A percentile compares a stretch with the other conserved stretches of the same genome.
Conservation (phyloP, 2,888 invertebrate species). For the Homarus gammarus region DNA sequence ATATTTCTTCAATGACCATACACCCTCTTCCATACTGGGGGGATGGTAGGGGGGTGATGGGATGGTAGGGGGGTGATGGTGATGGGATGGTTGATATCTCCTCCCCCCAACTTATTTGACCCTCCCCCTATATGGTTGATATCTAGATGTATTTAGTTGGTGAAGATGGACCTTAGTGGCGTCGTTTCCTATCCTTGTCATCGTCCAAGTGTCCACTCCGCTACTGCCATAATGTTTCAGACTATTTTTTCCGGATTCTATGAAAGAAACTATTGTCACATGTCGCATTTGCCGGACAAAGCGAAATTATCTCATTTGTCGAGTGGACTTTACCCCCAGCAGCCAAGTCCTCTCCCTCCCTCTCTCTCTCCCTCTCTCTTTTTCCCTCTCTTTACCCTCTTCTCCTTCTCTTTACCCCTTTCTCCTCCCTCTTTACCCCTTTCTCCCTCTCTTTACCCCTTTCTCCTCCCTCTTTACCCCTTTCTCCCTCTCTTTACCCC, state of each 20-base stretch:
- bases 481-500: not conserved
- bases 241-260: slow-evolving; percentile 32
- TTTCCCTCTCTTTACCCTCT: not conserved
- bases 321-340: slow-evolving; percentile 26
- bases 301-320: slow-evolving; percentile 61
- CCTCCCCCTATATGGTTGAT: not conserved
- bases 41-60: too few relatives aligned
- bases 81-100: too few relatives aligned
- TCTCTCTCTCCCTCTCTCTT: not conserved
- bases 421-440: not conserved
- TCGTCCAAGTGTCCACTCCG: slow-evolving; percentile 49
- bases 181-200: not conserved
- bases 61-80: too few relatives aligned
- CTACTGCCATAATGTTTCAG: slow-evolving; percentile 46
- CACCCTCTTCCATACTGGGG: too few relatives aligned
- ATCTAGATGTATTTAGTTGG: not conserved
- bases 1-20: too few relatives aligned
- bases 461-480: not conserved
- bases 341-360: not conserved
- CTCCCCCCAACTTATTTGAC: too few relatives aligned
- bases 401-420: not conserved
- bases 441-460: not conserved
- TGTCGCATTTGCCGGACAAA: slow-evolving; percentile 61
- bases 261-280: slow-evolving; percentile 62
- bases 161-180: not conserved